phyloP scores from a whole-genome alignment of 2,113 vertebrate genomes.

The Heliornis fulica region DNA sequence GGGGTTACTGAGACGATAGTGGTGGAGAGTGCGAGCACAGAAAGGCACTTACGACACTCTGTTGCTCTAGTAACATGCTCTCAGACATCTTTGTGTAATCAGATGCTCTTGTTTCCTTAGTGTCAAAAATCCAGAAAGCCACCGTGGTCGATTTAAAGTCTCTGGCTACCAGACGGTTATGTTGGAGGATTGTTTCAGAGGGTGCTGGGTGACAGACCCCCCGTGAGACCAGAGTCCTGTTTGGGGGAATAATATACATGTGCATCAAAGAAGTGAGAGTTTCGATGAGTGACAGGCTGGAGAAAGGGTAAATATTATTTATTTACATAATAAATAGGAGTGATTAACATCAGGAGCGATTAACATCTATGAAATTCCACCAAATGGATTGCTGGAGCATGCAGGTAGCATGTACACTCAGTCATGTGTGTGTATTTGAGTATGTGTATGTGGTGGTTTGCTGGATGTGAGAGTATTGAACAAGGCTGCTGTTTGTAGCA shows the following conservation, averaged over 20 bases:
- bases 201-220: not conserved
- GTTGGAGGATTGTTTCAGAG: too few species aligned
- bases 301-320: not conserved
- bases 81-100: not conserved
- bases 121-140: not conserved
- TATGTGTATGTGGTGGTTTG: not conserved
- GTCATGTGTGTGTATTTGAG: not conserved
- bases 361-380: not conserved
- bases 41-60: not conserved
- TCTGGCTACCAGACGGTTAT: not conserved
- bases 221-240: not conserved
- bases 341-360: not conserved
- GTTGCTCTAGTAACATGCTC: not conserved
- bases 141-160: not conserved
- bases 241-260: rapidly evolving
- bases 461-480: not conserved
- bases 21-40: not conserved
- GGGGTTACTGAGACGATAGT: not conserved
- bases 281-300: not conserved
- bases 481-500: not conserved
- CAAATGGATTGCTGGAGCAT: not conserved
- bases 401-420: not conserved
- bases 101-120: not conserved
- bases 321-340: too few species aligned
- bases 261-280: not conserved